Evolutionary conservation across 2,888 invertebrate genomes (phyloP), one percentile per base, ranked within the genome.

Genomic region (Epistrophella euchroma): DNA sequence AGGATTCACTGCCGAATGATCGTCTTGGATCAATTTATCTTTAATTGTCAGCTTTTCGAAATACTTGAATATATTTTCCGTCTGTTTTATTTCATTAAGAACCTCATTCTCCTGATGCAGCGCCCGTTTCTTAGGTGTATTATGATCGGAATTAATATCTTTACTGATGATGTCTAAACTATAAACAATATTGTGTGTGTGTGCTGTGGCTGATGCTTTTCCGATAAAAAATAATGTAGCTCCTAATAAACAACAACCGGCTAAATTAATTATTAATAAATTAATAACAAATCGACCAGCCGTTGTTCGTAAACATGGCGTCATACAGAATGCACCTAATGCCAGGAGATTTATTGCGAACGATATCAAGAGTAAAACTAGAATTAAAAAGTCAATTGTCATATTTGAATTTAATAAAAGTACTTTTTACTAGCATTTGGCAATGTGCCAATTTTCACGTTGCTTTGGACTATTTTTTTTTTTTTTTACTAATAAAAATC

Each of bases 221-320:
- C 89, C 88, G 71, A 90, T 91, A 52, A 92, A 83, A 62, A 92
- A 90, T 15, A 92, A 80, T 15, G 92, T 92, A 37, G 92, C 92
- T n/a, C 91, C 91, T 76, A 93, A 88, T 55, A 92, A 91, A 74
- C 91, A 88, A 89, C 92, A 93, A 45, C 92, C 92, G 60, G 91
- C 90, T 62, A 93, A 88, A 88, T 93, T 93, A 81, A 92, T 92
- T 85, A 92, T 90, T 62, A 93, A 88, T 80, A 93, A 88, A 89
- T 93, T 93, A 81, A 93, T 92, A 85, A 93, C 92, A 84, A 93
- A 93, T 11, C 92, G 92, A 89, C 92, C 92, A 62, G 92, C 92
- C 75, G 92, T 92, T 85, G 92, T 93, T 88, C 92, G 91, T 85
- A 93, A 88, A 82, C 91, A 91, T 68, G 92, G 92, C 85, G 92